Percentiles rank a stretch among this genome's conserved stretches.
Evolutionary conservation across 2,113 vertebrate species (phyloP).

Genomic region (Vicugna pacos): DNA sequence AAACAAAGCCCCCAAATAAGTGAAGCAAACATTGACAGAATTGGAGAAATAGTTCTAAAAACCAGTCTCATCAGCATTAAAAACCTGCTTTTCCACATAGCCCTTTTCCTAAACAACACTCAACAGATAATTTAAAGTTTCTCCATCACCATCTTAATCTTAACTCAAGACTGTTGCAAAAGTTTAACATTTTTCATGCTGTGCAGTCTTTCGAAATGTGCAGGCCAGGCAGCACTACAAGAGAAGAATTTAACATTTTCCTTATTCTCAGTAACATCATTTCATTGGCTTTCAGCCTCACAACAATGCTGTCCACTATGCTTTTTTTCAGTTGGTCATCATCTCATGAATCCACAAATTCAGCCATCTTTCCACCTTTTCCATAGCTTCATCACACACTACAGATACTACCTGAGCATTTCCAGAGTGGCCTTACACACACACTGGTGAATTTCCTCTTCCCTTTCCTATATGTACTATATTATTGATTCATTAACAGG

Average conservation of each 20-base stretch:
- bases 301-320: background rate
- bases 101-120: background rate
- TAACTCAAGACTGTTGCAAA: background rate
- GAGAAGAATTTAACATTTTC: background rate
- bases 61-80: background rate
- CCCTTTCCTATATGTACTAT: background rate
- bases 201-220: background rate
- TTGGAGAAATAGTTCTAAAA: background rate
- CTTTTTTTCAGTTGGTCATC: background rate
- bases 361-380: background rate
- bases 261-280: background rate
- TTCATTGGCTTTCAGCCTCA: background rate
- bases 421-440: background rate
- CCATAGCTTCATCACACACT: background rate
- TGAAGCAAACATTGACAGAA: background rate
- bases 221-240: background rate
- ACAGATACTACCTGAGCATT: background rate
- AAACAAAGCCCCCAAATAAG: background rate
- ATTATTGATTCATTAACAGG: slow-evolving; percentile 4
- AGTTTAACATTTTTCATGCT: background rate
- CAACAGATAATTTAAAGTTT: background rate
- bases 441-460: background rate
- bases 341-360: background rate
- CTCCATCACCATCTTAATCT: background rate
- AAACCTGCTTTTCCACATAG: background rate